These are phyloP conservation scores for Sciaenops ocellatus DNA, from an alignment of 2,797 vertebrate genomes.

Conservation along the genomic window DNA sequence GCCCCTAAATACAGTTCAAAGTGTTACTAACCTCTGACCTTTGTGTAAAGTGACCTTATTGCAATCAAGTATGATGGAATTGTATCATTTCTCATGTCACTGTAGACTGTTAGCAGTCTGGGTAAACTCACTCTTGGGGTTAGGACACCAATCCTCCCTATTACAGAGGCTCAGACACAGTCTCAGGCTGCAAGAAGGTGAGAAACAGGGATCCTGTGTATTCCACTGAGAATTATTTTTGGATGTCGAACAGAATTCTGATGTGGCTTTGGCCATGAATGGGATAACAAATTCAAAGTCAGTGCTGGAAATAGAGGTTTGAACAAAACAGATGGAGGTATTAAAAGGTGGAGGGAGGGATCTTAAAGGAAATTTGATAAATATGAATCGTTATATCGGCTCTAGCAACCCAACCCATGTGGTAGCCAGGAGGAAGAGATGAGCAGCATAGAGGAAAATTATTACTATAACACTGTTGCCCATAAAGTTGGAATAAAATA, in stretches of 20 bases:
- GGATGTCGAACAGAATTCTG: slow-evolving; percentile 27
- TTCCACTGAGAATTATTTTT: slow-evolving; percentile 23
- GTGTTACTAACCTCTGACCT: slow-evolving; percentile 34
- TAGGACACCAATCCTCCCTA: slow-evolving; percentile 50
- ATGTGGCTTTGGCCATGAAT: slow-evolving; percentile 24
- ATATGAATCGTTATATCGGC: background rate
- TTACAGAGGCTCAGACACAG: slow-evolving; percentile 40
- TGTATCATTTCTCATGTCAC: slow-evolving; percentile 47
- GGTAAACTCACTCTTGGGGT: slow-evolving; percentile 15
- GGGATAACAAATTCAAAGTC: slow-evolving; percentile 24
- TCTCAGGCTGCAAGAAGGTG: slow-evolving; percentile 13
- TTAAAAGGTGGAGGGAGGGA: background rate
- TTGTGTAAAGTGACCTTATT: slow-evolving; percentile 8
- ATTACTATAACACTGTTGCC: background rate
- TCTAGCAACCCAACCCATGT: background rate
- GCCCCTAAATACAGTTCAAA: background rate
- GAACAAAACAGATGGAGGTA: slow-evolving; percentile 23
- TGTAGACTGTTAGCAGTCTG: slow-evolving; percentile 18
- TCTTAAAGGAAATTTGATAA: slow-evolving; percentile 16
- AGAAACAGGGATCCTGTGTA: slow-evolving; percentile 23
- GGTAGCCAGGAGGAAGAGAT: background rate
- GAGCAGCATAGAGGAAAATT: background rate
- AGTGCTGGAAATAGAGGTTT: slow-evolving; percentile 5
- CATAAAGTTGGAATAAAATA: too few species aligned
- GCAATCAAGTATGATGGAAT: slow-evolving; percentile 37